A percentile compares a stretch with the other conserved stretches of the same genome.
These are phyloP conservation scores for Drosophila colorata DNA, from an alignment of 2,888 invertebrate genomes.

Conservation along the genomic window DNA sequence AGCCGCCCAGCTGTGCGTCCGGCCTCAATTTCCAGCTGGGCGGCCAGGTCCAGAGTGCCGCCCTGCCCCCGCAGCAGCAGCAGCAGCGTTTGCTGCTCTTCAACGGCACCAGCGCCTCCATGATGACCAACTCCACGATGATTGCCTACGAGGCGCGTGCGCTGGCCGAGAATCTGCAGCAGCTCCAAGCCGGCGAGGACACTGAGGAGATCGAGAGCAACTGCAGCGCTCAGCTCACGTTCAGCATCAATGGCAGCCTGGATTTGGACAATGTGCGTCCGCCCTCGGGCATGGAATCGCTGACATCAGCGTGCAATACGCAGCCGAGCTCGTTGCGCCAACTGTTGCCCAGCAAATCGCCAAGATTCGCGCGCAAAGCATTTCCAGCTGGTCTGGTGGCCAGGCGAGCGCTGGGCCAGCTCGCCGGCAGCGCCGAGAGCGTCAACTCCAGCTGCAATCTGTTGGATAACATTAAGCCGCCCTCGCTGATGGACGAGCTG, in stretches of 20 bases:
- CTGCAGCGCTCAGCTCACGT: conserved; percentile 85
- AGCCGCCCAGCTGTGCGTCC: conserved; percentile 38
- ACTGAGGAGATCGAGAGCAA: conserved; percentile 46
- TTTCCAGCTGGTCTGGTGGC: conserved; percentile 90
- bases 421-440: conserved; percentile 89
- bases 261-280: conserved; percentile 92
- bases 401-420: conserved; percentile 88
- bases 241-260: conserved; percentile 87
- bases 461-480: conserved; percentile 93
- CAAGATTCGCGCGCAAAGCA: conserved; percentile 88
- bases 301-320: conserved; percentile 83
- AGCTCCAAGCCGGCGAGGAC: conserved; percentile 52
- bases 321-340: conserved; percentile 79
- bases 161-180: conserved; percentile 86
- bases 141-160: conserved; percentile 92
- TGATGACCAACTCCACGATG: conserved; percentile 89
- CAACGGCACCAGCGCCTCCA: conserved; percentile 85
- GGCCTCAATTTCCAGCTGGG: conserved; percentile 47
- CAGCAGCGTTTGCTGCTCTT: conserved; percentile 83
- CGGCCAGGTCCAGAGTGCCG: conserved; percentile 46
- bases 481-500: conserved; percentile 91
- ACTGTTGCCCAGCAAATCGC: conserved; percentile 80
- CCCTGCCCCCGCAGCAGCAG: conserved; percentile 64
- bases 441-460: conserved; percentile 88
- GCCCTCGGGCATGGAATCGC: conserved; percentile 91